Evolutionary conservation across 2,888 invertebrate genomes (phyloP), one percentile per base, ranked within the genome.

Genomic region (Nemotelus pantherinus): DNA sequence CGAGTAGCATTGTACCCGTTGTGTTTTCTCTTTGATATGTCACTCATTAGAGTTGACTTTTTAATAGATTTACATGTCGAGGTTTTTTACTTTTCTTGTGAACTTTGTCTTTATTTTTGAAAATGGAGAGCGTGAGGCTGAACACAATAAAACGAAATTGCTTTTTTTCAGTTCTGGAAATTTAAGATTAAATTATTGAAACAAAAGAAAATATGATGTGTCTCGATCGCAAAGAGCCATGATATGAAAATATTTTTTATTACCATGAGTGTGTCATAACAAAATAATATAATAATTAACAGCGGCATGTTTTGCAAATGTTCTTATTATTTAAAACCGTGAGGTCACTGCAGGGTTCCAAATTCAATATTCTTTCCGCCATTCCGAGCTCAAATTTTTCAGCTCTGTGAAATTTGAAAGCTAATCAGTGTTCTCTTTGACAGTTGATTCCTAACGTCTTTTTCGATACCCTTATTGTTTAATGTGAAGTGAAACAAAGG

Each of bases 11-110:
- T 9, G 57, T 4, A 57, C 3, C 48, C 67, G 25, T 48, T 67
- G 67, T 45, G 45, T 7, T 70, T 70, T 53, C 10, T 53, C 55
- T 55, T 70, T 70, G 70, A 70, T 7, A 43, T 70, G 70, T 70
- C 70, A 70, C 70, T 70, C 70, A 70, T 70, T 43, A 70, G 55
- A 55, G 50, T 55, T 53, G 70, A 55, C 53, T 70, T 41, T 70
- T 70, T 55, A 55, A 70, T 43, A 70, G 25, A 10, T 70, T 55
- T 53, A 63, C 53, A 39, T 58, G 6, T 57, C 25, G 57, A 6
- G 57, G 10, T 57, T 25, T 25, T 25, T 25, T 25, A 25, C 25
- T 25, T 25, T 25, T 57, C 25, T 57, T 57, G 9, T 57, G 10
- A n/a, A 50, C 50, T 5, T 9, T 9, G n/a, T 58, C 39, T 41